phyloP scores from a whole-genome alignment of 2,888 invertebrate genomes.

The Agrotis segetum region DNA sequence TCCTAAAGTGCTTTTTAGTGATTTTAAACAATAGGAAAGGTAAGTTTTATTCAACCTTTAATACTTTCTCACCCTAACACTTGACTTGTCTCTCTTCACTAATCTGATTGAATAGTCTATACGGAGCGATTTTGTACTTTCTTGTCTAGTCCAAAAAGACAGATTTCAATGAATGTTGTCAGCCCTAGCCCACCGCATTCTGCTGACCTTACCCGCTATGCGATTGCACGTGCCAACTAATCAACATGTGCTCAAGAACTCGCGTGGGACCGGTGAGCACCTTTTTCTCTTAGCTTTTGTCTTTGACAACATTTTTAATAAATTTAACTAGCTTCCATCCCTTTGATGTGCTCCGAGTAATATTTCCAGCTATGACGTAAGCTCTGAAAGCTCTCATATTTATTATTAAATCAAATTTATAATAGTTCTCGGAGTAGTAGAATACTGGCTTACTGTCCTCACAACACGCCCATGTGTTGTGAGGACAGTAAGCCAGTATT shows the following conservation, averaged over 20 bases:
- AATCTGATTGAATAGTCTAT: neutral
- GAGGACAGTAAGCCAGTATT: conserved; percentile 9
- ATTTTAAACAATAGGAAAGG: neutral
- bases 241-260: conserved; percentile 68
- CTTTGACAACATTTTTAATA: conserved; percentile 60
- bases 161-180: neutral
- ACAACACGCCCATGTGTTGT: conserved; percentile 20
- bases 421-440: conserved; percentile 14
- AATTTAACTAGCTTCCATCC: conserved; percentile 48
- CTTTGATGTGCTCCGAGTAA: conserved; percentile 41
- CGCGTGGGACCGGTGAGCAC: conserved; percentile 52
- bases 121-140: neutral
- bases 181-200: conserved; percentile 47
- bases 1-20: neutral
- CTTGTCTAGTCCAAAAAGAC: neutral
- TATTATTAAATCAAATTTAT: conserved; percentile 33
- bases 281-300: conserved; percentile 55
- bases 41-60: neutral
- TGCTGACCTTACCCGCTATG: conserved; percentile 70
- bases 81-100: too few species aligned
- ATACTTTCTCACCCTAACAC: neutral
- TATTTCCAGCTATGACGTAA: conserved; percentile 17
- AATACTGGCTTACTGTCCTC: too few species aligned
- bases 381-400: conserved; percentile 27
- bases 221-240: conserved; percentile 69